Percentiles rank a stretch among this genome's conserved stretches.
Conservation (phyloP, 2,113 vertebrate genomes). For the Catharus fuscescens region DNA sequence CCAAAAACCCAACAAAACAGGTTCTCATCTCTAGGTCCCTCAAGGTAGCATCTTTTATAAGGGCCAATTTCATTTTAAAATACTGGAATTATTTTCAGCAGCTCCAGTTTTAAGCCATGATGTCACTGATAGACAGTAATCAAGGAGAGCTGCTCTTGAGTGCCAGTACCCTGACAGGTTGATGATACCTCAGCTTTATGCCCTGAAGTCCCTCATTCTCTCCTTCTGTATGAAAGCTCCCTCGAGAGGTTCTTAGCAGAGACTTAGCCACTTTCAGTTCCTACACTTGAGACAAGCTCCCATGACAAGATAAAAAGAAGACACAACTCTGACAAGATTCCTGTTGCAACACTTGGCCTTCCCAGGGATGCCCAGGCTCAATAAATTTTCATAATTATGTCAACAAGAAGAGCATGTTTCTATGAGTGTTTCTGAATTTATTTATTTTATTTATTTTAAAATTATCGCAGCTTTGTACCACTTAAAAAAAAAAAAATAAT, state of each 20-base stretch:
- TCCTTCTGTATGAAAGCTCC: neutral
- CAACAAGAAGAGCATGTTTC: neutral
- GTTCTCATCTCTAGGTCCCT: neutral
- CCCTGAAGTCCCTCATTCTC: neutral
- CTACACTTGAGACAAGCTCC: neutral
- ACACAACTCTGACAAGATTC: neutral
- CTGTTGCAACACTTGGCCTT: neutral
- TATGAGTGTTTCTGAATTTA: neutral
- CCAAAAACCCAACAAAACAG: neutral
- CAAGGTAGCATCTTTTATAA: neutral
- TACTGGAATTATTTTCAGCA: conserved; percentile 23
- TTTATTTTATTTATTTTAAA: neutral
- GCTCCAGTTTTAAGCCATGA: conserved; percentile 18
- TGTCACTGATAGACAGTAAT: neutral
- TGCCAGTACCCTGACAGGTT: neutral
- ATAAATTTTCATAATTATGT: neutral
- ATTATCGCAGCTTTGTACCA: neutral
- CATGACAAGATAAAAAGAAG: neutral
- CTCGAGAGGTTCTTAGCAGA: conserved; percentile 6
- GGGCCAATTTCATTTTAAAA: neutral
- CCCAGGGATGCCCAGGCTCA: neutral
- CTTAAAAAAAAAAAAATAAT: neutral
- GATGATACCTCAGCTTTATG: neutral
- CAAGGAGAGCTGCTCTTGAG: conserved; percentile 36
- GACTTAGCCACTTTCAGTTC: neutral